Percentiles rank a stretch among this genome's conserved stretches.
Conservation (phyloP, 2,888 invertebrate genomes). For the Ectemnius cavifrons region DNA sequence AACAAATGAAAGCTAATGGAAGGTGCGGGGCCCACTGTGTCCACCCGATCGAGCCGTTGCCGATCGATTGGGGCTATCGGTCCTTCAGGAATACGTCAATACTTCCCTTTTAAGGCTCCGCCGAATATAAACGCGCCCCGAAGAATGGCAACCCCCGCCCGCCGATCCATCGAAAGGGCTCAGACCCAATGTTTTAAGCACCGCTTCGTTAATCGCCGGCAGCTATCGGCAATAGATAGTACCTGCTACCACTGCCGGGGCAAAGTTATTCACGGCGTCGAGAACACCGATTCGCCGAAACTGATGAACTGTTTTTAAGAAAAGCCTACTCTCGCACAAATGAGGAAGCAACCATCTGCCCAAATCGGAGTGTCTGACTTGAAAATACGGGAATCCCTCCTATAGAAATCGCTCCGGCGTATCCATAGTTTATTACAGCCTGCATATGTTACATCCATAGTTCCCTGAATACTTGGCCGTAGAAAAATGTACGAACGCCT, state of each 20-base stretch:
- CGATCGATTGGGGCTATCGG: constrained; percentile 49
- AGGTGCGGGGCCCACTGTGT: constrained; percentile 49
- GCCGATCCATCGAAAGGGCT: background rate
- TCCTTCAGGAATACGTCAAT: constrained; percentile 27
- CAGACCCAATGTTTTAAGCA: constrained; percentile 1
- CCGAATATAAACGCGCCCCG: background rate
- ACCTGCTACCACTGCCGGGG: background rate
- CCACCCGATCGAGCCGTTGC: constrained; percentile 44
- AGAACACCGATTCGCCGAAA: background rate
- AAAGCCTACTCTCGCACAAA: background rate
- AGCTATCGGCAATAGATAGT: constrained; percentile 8
- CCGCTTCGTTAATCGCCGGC: background rate
- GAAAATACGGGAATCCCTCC: no score
- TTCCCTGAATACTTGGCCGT: no score
- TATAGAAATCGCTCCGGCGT: no score
- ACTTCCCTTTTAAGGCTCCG: constrained; percentile 22
- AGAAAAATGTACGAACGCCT: no score
- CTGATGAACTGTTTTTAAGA: constrained; percentile 5
- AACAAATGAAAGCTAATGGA: constrained; percentile 69
- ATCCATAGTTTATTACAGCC: no score
- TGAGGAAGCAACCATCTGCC: background rate
- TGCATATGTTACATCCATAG: no score
- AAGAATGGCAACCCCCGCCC: background rate
- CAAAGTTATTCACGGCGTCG: background rate
- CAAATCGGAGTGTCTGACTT: background rate